Evolutionary conservation across 2,797 vertebrate species (phyloP), one percentile per base, ranked within the genome.

Genomic region (Labroides dimidiatus): DNA sequence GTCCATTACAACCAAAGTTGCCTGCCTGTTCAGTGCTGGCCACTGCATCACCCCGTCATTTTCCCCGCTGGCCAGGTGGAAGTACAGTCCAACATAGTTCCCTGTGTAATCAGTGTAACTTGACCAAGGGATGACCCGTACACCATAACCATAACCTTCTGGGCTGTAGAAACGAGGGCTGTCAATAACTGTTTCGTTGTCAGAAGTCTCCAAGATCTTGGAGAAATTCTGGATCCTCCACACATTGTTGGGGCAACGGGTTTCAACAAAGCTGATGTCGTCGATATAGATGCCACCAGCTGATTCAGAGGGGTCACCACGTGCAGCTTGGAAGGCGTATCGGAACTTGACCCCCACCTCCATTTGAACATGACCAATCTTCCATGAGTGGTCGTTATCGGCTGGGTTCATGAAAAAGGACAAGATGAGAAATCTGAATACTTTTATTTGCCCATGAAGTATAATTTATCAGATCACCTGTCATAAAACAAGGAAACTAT

Each of bases 81-180:
- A 97, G 68, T 90, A 79, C 4, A 97, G 33, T 0, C 93, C 92
- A 0, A 69, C 6, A 42, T 93, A 94, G 73, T 75, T 75, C 1
- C 93, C 93, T 0, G 91, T 91, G 77, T 93, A 95, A 60, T 90
- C 87, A 0, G n/a, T 2, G 47, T 86, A 80, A 2, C 0, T 0
- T 0, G 91, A 92, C 9, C 87, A 48, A 0, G 97, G 96, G 0
- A 44, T 0, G 21, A 98, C 8, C 0, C 42, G 89, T 52, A 96
- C 44, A 0, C 95, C 96, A 0, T 94, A 96, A 0, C 78, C 93
- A 0, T 98, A 98, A 10, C 97, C 97, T 64, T 98, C 97, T 0
- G 95, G 93, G 66, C 92, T 97, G 58, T 95, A 96, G 86, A 97
- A 98, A 2, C 91, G 87, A 0, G 95, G 96, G 78, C 97, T 98